Evolutionary conservation across 2,113 vertebrate species (phyloP), one percentile per base, ranked within the genome.

Genomic region (Salvelinus namaycush): DNA sequence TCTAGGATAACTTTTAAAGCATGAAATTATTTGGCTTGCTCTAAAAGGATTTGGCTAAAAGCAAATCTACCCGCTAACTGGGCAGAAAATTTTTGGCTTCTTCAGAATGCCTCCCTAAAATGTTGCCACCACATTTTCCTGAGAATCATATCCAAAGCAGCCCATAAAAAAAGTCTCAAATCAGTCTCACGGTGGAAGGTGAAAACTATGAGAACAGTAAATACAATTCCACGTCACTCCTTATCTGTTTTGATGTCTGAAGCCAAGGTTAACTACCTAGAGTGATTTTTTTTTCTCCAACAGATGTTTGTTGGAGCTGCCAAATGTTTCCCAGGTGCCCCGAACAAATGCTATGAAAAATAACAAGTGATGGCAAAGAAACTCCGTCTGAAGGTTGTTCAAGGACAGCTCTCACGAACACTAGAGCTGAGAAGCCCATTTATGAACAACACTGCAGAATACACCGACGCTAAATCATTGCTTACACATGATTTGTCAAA

Each of bases 271-370:
- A 18, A 71, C 57, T 69, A 14, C 2, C 44, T 65, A 67, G 34
- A 57, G 8, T 16, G 48, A n/a, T 26, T 57, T 59, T 75, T 34
- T 59, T n/a, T 3, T 34, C 24, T 24, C 59, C 51, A 82, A 76
- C 81, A 85, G 79, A 87, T 78, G 79, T 74, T 78, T 85, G 73
- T 73, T 71, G 76, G 64, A 75, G 57, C 68, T 76, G 75, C 72
- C 71, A 76, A 80, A 83, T 87, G 78, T 80, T 77, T 83, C 69
- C 83, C 80, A 84, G 83, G 83, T 78, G 67, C 24, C 65, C 57
- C 68, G 54, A 72, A 83, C 73, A 82, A 80, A 59, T 60, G 73
- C 64, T 76, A 79, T 74, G 73, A 82, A 76, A 86, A 87, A 79
- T 74, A 79, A 79, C 77, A 80, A 83, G 72, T 57, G 62, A 66